These are phyloP conservation scores for Diabrotica virgifera DNA, from an alignment of 1,140 invertebrate species.

Conservation along the genomic window DNA sequence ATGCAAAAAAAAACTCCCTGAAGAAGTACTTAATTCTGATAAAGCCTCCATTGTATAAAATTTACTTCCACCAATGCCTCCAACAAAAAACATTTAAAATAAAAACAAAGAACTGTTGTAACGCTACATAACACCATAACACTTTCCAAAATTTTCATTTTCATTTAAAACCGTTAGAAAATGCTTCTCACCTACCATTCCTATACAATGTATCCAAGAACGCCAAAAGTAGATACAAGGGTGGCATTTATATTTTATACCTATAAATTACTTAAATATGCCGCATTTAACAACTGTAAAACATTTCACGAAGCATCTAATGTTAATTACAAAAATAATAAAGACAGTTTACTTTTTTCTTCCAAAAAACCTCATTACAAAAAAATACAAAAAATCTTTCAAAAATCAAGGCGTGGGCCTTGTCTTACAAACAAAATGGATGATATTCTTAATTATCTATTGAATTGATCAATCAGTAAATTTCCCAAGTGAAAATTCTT, in stretches of 20 bases:
- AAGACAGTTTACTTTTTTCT: neutral
- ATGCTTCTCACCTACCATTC: too few relatives aligned
- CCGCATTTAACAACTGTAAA: too few relatives aligned
- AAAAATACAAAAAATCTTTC: neutral
- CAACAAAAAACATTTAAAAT: too few relatives aligned
- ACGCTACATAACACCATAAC: too few relatives aligned
- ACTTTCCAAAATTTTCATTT: too few relatives aligned
- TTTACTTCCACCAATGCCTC: too few relatives aligned
- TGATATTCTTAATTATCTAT: neutral
- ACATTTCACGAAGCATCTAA: neutral
- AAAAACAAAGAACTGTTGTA: too few relatives aligned
- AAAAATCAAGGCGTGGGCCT: slow-evolving; percentile 4
- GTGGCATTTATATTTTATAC: neutral
- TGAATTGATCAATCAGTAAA: neutral
- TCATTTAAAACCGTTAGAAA: too few relatives aligned
- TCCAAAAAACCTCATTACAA: neutral
- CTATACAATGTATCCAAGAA: too few relatives aligned
- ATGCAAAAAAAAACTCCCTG: too few relatives aligned
- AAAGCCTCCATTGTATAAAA: too few relatives aligned
- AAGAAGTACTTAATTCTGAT: too few relatives aligned
- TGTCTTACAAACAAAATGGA: slow-evolving; percentile 1
- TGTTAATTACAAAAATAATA: neutral
- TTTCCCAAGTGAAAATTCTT: neutral
- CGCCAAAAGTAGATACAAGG: neutral
- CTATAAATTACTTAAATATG: neutral